Conservation (phyloP, 2,797 vertebrate species). For the Phoeniculus purpureus region DNA sequence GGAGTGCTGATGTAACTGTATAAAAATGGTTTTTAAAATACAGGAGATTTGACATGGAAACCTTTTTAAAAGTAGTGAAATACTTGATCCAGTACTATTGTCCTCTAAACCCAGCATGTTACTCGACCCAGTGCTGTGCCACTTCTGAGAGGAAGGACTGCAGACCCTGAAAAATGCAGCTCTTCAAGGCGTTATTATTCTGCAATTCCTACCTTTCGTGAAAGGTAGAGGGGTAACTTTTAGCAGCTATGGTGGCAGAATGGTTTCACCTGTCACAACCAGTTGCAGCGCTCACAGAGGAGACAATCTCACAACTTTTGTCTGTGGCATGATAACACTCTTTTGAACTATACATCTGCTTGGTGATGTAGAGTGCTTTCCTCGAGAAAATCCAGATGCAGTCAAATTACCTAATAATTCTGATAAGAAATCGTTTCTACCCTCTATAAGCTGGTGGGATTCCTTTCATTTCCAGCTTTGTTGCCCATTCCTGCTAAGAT, state of each 20-base stretch:
- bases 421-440: neutral
- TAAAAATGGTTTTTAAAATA: slow-evolving; percentile 57
- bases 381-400: neutral
- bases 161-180: neutral
- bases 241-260: neutral
- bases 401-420: neutral
- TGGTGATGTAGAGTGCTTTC: neutral
- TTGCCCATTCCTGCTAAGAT: neutral
- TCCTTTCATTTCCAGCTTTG: neutral
- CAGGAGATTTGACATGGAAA: slow-evolving; percentile 42
- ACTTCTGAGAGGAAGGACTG: neutral
- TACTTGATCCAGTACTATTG: neutral
- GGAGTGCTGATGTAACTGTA: slow-evolving; percentile 63
- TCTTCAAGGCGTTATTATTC: neutral
- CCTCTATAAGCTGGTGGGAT: neutral
- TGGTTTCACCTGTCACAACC: neutral
- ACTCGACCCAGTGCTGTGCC: neutral
- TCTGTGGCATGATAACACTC: neutral
- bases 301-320: neutral
- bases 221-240: neutral
- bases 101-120: neutral
- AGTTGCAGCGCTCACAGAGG: neutral
- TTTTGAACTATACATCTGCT: neutral
- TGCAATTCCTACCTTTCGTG: neutral
- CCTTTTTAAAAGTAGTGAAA: slow-evolving; percentile 13